Percentiles rank a stretch among this genome's conserved stretches.
Conservation (phyloP, 2,888 invertebrate species). For the Buathra laborator region DNA sequence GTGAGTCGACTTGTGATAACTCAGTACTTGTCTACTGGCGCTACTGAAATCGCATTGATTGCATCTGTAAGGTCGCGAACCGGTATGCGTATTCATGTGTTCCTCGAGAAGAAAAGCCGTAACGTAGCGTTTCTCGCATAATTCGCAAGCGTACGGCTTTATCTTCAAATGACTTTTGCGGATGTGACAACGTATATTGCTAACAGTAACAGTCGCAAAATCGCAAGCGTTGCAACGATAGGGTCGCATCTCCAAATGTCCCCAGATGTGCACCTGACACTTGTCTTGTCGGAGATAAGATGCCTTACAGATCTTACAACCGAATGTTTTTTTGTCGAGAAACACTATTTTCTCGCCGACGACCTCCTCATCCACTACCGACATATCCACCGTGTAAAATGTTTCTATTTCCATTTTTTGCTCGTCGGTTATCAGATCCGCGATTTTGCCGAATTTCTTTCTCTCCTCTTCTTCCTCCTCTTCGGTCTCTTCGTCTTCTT, state of each 20-base stretch:
- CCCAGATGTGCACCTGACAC: constrained; percentile 81
- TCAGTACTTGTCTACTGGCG: constrained; percentile 78
- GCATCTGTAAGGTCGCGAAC: constrained; percentile 77
- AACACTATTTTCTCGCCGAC: constrained; percentile 73
- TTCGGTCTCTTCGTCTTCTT: constrained; percentile 9
- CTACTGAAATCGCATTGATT: constrained; percentile 76
- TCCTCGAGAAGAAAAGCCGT: constrained; percentile 78
- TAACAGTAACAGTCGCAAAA: constrained; percentile 79
- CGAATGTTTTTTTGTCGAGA: constrained; percentile 73
- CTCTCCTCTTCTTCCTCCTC: constrained; percentile 45
- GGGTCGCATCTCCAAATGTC: constrained; percentile 80
- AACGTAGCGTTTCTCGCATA: constrained; percentile 77
- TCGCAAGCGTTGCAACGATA: constrained; percentile 78
- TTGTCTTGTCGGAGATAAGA: constrained; percentile 78
- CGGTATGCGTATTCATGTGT: constrained; percentile 80
- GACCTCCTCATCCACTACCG: constrained; percentile 72
- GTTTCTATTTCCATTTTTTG: constrained; percentile 78
- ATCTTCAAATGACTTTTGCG: constrained; percentile 81
- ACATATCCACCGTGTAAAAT: constrained; percentile 77
- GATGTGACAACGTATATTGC: constrained; percentile 80
- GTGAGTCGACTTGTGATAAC: constrained; percentile 77
- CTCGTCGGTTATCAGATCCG: constrained; percentile 78
- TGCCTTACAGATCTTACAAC: constrained; percentile 76
- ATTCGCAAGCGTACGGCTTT: constrained; percentile 78
- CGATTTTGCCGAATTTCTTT: constrained; percentile 74